Evolutionary conservation across 2,113 vertebrate species (phyloP).

Genomic region (Eretmodus cyanostictus): DNA sequence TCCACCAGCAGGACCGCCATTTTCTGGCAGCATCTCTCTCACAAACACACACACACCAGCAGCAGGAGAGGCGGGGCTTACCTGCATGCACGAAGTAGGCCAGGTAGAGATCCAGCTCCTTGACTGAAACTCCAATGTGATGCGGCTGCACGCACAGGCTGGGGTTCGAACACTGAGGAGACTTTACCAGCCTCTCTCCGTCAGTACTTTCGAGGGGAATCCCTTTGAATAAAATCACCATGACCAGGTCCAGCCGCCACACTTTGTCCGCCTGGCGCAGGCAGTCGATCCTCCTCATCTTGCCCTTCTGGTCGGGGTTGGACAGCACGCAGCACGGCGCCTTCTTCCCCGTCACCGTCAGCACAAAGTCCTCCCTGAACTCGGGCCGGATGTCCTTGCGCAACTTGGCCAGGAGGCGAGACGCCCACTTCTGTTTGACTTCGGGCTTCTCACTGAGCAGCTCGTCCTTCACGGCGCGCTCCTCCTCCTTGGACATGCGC

Average conservation of each 20-base stretch:
- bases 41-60: not conserved
- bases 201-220: conserved; percentile 99
- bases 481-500: conserved; percentile 99
- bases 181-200: conserved; percentile 97
- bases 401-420: conserved; percentile 94
- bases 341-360: conserved; percentile 97
- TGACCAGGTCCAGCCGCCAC: conserved; percentile 98
- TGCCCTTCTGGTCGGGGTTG: conserved; percentile 99
- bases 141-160: conserved; percentile 97
- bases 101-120: conserved; percentile 99
- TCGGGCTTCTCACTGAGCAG: conserved; percentile 96
- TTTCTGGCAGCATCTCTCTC: not conserved
- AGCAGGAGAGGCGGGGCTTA: conserved; percentile 68
- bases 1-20: not conserved
- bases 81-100: conserved; percentile 98
- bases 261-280: conserved; percentile 98
- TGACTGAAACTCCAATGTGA: conserved; percentile 98
- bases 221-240: conserved; percentile 99
- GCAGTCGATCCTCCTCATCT: conserved; percentile 98
- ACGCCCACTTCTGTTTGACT: conserved; percentile 99
- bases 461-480: conserved; percentile 97
- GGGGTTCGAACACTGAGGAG: conserved; percentile 95
- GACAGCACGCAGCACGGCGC: conserved; percentile 96
- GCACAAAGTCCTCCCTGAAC: conserved; percentile 99
- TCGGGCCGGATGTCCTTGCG: conserved; percentile 99